Evolutionary conservation across 2,888 invertebrate species (phyloP), one percentile per base, ranked within the genome.

Genomic region (Pheosia tremula): DNA sequence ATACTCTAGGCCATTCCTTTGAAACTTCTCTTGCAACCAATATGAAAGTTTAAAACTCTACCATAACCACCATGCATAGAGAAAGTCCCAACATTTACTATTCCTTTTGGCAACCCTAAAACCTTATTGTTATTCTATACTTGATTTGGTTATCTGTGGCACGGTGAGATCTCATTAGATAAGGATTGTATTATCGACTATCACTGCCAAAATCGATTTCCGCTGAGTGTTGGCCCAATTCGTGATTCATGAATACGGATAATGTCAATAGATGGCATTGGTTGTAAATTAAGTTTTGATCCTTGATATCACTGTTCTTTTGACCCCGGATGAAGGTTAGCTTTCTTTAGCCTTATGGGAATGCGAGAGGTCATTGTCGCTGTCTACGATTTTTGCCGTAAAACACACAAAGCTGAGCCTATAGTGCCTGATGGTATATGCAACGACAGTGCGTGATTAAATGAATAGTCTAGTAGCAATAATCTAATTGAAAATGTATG

Each of bases 81-180:
- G 47, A 47, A 11, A 47, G 47, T 2, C 11, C 41, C 41, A 41
- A 41, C 11, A 47, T n/a, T 3, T 47, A 47, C 11, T 47, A n/a
- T 47, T n/a, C 11, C 9, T 9, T 1, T 9, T 39, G 39, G 55
- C 36, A 55, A 55, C 55, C 55, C 55, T 55, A 8, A 37, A 8
- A n/a, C 5, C 37, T 36, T 53, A 53, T 53, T 53, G 11, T 55
- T 39, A 55, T 11, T 55, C 55, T 39, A 11, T 37, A 24, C 10
- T 39, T 39, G 55, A 55, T 55, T 55, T 39, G 55, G 55, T 39
- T 55, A 55, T 55, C 55, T 55, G 55, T 39, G 39, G 55, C 39
- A n/a, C n/a, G 39, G 55, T 39, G 39, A 55, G 55, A 55, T 55
- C 55, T 55, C 6, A 39, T 55, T 55, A 39, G 55, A 55, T 55